Evolutionary conservation across 2,888 invertebrate genomes (phyloP).

Genomic region (Halictus quadricinctus): DNA sequence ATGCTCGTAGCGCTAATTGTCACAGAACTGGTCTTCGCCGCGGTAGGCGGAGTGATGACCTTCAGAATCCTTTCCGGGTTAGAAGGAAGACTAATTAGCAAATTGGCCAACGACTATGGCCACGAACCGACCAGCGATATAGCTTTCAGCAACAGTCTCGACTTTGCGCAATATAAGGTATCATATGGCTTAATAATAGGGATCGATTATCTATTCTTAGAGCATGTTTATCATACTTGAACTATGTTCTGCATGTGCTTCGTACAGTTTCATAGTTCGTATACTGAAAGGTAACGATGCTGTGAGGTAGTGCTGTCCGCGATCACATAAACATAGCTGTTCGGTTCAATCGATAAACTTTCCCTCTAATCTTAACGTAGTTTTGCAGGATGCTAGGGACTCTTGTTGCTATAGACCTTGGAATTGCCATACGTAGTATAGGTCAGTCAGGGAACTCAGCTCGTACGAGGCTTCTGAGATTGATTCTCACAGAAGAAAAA

Average conservation of each 20-base stretch:
- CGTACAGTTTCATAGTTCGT: neutral
- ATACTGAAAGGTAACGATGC: neutral
- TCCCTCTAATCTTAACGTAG: neutral
- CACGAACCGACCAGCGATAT: slow-evolving; percentile 77
- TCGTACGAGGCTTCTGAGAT: neutral
- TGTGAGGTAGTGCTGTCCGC: neutral
- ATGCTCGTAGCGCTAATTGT: slow-evolving; percentile 82
- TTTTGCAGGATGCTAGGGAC: neutral
- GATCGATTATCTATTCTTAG: slow-evolving; percentile 39
- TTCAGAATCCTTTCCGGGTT: slow-evolving; percentile 80
- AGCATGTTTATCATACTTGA: slow-evolving; percentile 24
- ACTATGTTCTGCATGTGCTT: slow-evolving; percentile 9
- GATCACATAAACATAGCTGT: neutral
- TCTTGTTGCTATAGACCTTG: neutral
- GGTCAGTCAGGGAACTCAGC: neutral
- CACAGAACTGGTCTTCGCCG: slow-evolving; percentile 82
- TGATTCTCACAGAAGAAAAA: neutral
- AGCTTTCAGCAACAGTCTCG: slow-evolving; percentile 82
- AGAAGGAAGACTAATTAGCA: slow-evolving; percentile 77
- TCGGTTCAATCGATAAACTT: neutral
- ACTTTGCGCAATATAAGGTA: slow-evolving; percentile 83
- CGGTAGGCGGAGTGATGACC: slow-evolving; percentile 79
- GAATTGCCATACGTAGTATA: neutral
- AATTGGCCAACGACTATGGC: slow-evolving; percentile 80
- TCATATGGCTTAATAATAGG: slow-evolving; percentile 6